Evolutionary conservation across 2,888 invertebrate genomes (phyloP).

Genomic region (Oscheius myriophilus): DNA sequence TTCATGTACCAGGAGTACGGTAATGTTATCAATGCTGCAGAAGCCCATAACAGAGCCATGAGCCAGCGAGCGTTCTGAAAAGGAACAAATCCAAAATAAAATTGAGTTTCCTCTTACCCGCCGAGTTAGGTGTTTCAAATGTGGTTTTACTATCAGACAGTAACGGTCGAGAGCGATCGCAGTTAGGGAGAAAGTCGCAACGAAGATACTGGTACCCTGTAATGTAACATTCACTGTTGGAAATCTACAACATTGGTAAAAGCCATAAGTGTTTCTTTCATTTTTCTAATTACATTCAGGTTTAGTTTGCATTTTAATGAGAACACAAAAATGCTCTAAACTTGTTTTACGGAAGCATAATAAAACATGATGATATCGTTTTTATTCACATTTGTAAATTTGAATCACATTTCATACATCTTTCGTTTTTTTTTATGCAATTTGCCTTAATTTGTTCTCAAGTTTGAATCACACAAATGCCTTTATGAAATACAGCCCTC

Average conservation of each 20-base stretch:
- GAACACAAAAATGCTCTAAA: too few relatives aligned
- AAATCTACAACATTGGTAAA: neutral
- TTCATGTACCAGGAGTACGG: conserved; percentile 36
- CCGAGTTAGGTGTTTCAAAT: conserved; percentile 20
- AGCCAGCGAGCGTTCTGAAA: conserved; percentile 29
- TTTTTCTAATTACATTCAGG: too few relatives aligned
- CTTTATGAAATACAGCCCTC: too few relatives aligned
- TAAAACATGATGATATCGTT: too few relatives aligned
- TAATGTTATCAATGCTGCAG: conserved; percentile 24
- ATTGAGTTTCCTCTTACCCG: conserved; percentile 8
- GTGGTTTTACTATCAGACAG: conserved; percentile 31
- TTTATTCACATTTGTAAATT: too few relatives aligned
- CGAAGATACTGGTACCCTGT: conserved; percentile 33
- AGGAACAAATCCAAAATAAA: neutral
- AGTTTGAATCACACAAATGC: too few relatives aligned
- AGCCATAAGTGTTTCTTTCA: neutral
- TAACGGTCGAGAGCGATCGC: conserved; percentile 37
- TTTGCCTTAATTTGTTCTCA: too few relatives aligned
- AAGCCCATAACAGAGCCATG: conserved; percentile 28
- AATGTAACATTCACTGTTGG: neutral
- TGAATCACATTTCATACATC: too few relatives aligned
- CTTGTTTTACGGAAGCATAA: too few relatives aligned
- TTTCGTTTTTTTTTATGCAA: too few relatives aligned
- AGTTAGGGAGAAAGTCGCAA: conserved; percentile 27
- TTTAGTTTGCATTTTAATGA: too few relatives aligned